A percentile compares a stretch with the other conserved stretches of the same genome.
Conservation (phyloP, 2,888 invertebrate species). For the Drosophila neoperkinsi region DNA sequence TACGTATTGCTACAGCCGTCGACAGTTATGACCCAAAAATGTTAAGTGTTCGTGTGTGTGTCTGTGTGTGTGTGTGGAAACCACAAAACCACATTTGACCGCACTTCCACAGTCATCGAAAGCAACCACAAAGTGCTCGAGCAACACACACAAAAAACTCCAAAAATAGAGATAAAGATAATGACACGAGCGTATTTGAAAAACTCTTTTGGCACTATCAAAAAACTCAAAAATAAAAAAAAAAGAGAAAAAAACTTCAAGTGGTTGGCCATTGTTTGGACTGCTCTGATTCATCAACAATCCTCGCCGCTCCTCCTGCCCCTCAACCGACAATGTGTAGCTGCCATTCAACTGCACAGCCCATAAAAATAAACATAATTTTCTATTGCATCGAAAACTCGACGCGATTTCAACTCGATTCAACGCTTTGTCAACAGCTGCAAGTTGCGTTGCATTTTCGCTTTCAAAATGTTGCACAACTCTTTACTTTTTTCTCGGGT, state of each 20-base stretch:
- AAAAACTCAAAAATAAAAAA: neutral
- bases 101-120: constrained; percentile 40
- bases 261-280: constrained; percentile 49
- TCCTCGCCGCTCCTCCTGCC: neutral
- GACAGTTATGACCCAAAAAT: no score
- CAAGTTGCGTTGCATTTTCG: constrained; percentile 59
- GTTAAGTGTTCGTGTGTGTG: neutral
- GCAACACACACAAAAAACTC: constrained; percentile 12
- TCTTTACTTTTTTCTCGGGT: neutral
- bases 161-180: constrained; percentile 43
- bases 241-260: constrained; percentile 7
- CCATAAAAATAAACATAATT: constrained; percentile 64
- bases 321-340: neutral
- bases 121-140: constrained; percentile 52
- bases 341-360: constrained; percentile 27
- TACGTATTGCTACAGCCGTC: no score
- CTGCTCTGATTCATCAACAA: constrained; percentile 57
- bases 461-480: constrained; percentile 59
- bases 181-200: constrained; percentile 47
- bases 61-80: constrained; percentile 19
- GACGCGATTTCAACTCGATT: constrained; percentile 37
- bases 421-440: constrained; percentile 64
- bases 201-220: constrained; percentile 47
- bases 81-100: constrained; percentile 54
- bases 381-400: constrained; percentile 55